Conservation (phyloP, 2,113 vertebrate species). For the Stegostoma tigrinum region DNA sequence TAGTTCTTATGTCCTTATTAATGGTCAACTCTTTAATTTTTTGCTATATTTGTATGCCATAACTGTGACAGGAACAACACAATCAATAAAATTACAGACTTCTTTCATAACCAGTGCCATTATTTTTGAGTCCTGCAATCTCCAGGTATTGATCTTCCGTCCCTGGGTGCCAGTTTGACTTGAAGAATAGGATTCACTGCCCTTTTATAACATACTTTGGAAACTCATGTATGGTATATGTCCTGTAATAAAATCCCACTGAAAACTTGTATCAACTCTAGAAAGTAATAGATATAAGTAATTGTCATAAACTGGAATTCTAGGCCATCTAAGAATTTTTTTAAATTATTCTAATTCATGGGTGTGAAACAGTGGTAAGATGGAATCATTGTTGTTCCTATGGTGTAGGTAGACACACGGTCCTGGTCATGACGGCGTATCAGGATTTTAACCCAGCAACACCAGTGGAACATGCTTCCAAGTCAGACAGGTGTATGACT, state of each 20-base stretch:
- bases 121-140: background rate
- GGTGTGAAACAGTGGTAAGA: too few relatives aligned
- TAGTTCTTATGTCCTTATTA: too few relatives aligned
- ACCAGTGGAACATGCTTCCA: too few relatives aligned
- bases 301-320: background rate
- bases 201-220: background rate
- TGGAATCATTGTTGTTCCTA: too few relatives aligned
- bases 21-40: too few relatives aligned
- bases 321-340: background rate
- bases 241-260: background rate
- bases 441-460: too few relatives aligned
- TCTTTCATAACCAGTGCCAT: background rate
- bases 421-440: too few relatives aligned
- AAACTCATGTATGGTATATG: background rate
- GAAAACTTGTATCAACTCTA: background rate
- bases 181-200: background rate
- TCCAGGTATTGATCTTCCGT: background rate
- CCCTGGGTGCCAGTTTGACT: background rate
- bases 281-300: background rate
- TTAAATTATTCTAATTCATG: too few relatives aligned
- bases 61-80: background rate
- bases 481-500: too few relatives aligned
- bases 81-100: background rate
- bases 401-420: too few relatives aligned
- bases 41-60: background rate